Conservation (phyloP, 2,797 vertebrate genomes). For the Mallotus villosus region DNA sequence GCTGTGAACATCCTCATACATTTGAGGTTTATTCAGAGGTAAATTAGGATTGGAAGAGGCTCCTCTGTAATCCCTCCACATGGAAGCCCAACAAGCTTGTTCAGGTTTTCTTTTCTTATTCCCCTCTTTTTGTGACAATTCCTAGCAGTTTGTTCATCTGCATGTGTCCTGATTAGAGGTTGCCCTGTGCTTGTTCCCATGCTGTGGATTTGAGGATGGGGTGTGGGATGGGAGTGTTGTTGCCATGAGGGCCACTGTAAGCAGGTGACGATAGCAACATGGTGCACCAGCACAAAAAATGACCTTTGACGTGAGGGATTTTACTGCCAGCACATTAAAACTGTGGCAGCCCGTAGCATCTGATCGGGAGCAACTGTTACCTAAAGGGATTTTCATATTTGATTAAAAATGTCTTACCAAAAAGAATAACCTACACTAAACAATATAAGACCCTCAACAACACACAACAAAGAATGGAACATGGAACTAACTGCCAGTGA, state of each 20-base stretch:
- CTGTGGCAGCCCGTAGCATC: constrained; percentile 74
- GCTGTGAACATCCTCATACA: constrained; percentile 69
- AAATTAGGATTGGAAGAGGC: constrained; percentile 63
- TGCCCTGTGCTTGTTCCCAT: constrained; percentile 71
- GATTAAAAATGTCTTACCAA: constrained; percentile 63
- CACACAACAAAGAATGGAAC: constrained; percentile 63
- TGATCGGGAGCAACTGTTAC: constrained; percentile 79
- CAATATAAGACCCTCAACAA: constrained; percentile 53
- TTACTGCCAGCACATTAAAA: constrained; percentile 80
- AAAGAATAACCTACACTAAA: constrained; percentile 65
- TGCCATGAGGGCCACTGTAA: constrained; percentile 70
- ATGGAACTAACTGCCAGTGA: constrained; percentile 82
- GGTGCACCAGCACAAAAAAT: constrained; percentile 73
- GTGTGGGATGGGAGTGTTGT: constrained; percentile 76
- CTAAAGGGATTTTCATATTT: constrained; percentile 80
- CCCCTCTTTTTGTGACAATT: constrained; percentile 66
- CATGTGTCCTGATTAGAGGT: constrained; percentile 84
- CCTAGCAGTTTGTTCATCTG: constrained; percentile 84
- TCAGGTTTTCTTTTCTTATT: constrained; percentile 70
- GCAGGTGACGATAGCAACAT: constrained; percentile 74
- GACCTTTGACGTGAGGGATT: constrained; percentile 77
- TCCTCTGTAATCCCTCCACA: constrained; percentile 52
- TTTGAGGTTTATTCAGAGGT: constrained; percentile 61
- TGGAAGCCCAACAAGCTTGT: constrained; percentile 59
- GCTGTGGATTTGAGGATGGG: constrained; percentile 71